These are phyloP conservation scores for Drosophila lowei DNA, from an alignment of 1,140 invertebrate species.

Conservation along the genomic window DNA sequence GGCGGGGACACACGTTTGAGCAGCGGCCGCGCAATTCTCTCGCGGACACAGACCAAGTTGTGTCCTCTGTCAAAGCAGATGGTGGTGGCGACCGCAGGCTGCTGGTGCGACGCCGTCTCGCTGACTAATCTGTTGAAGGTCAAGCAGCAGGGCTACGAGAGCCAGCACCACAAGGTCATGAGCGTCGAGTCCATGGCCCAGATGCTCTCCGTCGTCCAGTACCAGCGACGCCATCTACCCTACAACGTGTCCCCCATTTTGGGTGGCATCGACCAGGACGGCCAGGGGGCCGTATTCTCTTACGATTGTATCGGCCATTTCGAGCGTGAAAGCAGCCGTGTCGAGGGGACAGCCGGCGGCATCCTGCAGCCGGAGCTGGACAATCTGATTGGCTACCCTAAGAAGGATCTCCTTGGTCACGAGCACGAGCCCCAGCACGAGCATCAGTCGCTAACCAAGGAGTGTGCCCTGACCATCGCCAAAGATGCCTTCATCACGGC, in stretches of 20 bases:
- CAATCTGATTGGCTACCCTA: conserved; percentile 90
- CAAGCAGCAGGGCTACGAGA: conserved; percentile 95
- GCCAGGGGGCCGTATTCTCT: conserved; percentile 90
- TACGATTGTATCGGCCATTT: conserved; percentile 88
- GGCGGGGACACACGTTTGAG: conserved; percentile 96
- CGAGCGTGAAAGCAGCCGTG: conserved; percentile 90
- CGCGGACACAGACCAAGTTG: conserved; percentile 93
- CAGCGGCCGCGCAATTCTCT: conserved; percentile 94
- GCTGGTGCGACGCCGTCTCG: conserved; percentile 99
- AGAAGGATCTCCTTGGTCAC: too few relatives aligned
- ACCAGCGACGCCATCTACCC: conserved; percentile 98
- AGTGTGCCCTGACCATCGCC: conserved; percentile 92
- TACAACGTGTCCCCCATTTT: conserved; percentile 98
- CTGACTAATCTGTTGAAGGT: conserved; percentile 89
- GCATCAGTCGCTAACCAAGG: conserved; percentile 85
- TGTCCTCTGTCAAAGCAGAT: conserved; percentile 86
- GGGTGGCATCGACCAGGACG: conserved; percentile 93
- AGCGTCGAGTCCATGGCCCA: conserved; percentile 89
- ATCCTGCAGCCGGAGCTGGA: conserved; percentile 93
- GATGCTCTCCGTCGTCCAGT: conserved; percentile 97
- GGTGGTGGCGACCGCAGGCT: too few relatives aligned
- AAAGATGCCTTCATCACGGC: conserved; percentile 99
- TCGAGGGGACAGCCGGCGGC: conserved; percentile 92
- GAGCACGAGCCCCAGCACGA: too few relatives aligned
- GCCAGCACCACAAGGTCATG: too few relatives aligned